Conservation (phyloP, 2,888 invertebrate genomes). For the Auanema sp. region DNA sequence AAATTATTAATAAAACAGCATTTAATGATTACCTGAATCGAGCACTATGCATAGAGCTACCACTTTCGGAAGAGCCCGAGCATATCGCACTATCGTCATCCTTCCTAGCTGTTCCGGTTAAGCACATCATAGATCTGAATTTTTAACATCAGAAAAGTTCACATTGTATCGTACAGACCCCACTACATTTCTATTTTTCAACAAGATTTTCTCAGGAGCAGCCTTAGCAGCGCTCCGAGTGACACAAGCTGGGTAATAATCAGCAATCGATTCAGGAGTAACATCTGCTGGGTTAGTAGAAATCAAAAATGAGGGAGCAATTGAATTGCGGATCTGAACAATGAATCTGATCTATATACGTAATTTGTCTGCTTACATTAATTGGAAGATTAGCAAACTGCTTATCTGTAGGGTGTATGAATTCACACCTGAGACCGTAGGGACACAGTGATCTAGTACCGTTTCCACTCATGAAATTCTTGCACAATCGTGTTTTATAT, state of each 20-base stretch:
- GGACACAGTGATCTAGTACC: constrained; percentile 28
- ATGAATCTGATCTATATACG: not conserved
- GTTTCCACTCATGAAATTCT: constrained; percentile 37
- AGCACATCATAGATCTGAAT: constrained; percentile 16
- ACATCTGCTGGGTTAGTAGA: constrained; percentile 15
- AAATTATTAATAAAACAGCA: not conserved
- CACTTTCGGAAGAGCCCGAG: constrained; percentile 1
- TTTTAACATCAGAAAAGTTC: not conserved
- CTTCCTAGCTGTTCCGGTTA: not conserved
- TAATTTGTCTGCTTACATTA: constrained; percentile 15
- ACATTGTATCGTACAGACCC: not conserved
- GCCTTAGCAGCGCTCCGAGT: constrained; percentile 4
- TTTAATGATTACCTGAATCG: not conserved
- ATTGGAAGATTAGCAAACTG: constrained; percentile 27
- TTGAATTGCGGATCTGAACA: constrained; percentile 27
- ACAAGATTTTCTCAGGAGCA: constrained; percentile 17
- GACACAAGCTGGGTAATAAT: constrained; percentile 11
- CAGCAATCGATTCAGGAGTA: constrained; percentile 20
- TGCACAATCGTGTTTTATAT: constrained; percentile 48
- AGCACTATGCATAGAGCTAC: constrained; percentile 1
- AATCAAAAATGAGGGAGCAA: constrained; percentile 15
- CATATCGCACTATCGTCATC: constrained; percentile 2
- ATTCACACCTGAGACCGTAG: constrained; percentile 41
- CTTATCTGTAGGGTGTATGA: constrained; percentile 42
- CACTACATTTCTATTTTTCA: constrained; percentile 26